Evolutionary conservation across 2,888 invertebrate genomes (phyloP), one percentile per base, ranked within the genome.

Genomic region (Drosophila kambysellisi): DNA sequence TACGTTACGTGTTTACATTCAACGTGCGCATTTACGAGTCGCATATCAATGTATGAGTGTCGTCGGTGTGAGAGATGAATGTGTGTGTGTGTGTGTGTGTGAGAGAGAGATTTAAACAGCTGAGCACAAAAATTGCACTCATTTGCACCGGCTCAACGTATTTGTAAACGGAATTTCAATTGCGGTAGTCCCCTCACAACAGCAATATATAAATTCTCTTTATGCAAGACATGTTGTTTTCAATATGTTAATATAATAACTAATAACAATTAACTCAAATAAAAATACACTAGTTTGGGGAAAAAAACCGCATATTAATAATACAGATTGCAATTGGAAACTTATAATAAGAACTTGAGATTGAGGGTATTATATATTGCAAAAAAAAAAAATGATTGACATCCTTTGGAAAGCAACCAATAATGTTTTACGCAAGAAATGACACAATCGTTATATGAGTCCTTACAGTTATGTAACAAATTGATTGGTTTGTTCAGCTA

Each of bases 1-100:
- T 77, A 71, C 80, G 63, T 67, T 71, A 76, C 67, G 37, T 71
- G 54, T 79, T 70, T 74, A 66, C 75, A 50, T 70, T 51, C 11
- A 56, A 43, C 41, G 57, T 79, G 63, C 57, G 56, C 33, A 56
- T 59, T 39, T 50, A 46, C 62, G 43, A 63, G 58, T 54, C 20
- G 20, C 35, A 54, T 25, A 37, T 37, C 15, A 25, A 30, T n/a
- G 30, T 12, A 12, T 56, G 37, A 1, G 37, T n/a, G 29, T 17
- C 15, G 12, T 53, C 25, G 37, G 35, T 48, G 46, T 32, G 9
- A n/a, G 37, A 15, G 41, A 12, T 20, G 8, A 7, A 15, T 37
- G 5, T 37, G 15, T 15, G 37, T 15, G 15, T 30, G 30, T 30
- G 4, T 30, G 9, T 8, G 39, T 17, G 30, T n/a, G 43, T 15